phyloP scores from a whole-genome alignment of 30 jellyfish, hydroid and myxozoan species.

The Aurelia aurita complex sp. Pacific region DNA sequence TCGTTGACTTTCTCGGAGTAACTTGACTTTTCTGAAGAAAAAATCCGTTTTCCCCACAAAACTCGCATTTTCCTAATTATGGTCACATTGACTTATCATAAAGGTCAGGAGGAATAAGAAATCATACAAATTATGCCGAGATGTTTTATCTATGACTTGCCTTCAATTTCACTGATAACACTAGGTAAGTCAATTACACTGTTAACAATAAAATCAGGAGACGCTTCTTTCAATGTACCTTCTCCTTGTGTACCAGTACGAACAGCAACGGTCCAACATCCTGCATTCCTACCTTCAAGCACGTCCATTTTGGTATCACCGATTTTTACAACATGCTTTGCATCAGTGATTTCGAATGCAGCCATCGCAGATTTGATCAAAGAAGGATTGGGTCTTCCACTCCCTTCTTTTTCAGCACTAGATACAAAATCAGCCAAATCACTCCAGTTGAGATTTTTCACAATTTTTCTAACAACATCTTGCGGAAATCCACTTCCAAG shows the following conservation, averaged over 20 bases:
- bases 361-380: slow-evolving; percentile 57
- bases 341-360: slow-evolving; percentile 10
- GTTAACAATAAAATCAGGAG: slow-evolving; percentile 50
- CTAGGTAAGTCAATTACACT: slow-evolving; percentile 35
- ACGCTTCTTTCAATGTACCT: slow-evolving; percentile 12
- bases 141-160: too few species aligned
- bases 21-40: too few species aligned
- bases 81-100: too few species aligned
- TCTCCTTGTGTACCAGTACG: slow-evolving; percentile 52
- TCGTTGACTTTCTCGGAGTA: too few species aligned
- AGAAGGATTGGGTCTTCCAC: slow-evolving; percentile 63
- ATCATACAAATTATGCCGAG: too few species aligned
- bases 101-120: too few species aligned
- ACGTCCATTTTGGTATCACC: slow-evolving; percentile 65
- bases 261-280: slow-evolving; percentile 68
- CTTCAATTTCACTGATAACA: slow-evolving; percentile 16
- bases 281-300: slow-evolving; percentile 66
- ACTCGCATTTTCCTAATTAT: too few species aligned
- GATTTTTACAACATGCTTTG: slow-evolving; percentile 34
- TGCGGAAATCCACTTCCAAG: slow-evolving; percentile 79
- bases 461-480: slow-evolving; percentile 29
- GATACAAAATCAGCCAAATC: slow-evolving; percentile 50
- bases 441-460: slow-evolving; percentile 30
- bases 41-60: too few species aligned
- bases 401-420: slow-evolving; percentile 63